phyloP scores from a whole-genome alignment of 2,888 invertebrate species.

The Pseudolycoriella hygida region DNA sequence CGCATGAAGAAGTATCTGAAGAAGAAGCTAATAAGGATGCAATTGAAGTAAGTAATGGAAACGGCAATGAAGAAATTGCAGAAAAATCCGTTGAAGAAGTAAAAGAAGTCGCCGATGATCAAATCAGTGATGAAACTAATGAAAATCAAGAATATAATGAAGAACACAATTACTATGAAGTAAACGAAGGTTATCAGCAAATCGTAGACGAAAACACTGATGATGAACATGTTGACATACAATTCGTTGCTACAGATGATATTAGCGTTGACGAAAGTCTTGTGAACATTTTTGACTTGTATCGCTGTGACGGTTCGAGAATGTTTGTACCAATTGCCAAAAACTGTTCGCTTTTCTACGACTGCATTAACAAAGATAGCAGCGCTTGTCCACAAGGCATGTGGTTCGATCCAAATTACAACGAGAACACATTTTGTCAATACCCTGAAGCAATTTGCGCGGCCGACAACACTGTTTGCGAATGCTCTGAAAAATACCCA shows the following conservation, averaged over 20 bases:
- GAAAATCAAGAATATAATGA: background rate
- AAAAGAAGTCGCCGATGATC: background rate
- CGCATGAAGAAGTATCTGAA: too few relatives aligned
- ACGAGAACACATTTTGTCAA: background rate
- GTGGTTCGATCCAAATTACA: slow-evolving; percentile 3
- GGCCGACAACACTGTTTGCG: background rate
- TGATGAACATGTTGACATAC: too few relatives aligned
- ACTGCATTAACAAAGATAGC: background rate
- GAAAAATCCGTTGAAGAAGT: background rate
- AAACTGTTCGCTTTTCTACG: background rate
- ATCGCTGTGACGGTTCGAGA: too few relatives aligned
- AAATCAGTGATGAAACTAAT: background rate
- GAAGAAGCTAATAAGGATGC: too few relatives aligned
- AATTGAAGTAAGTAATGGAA: too few relatives aligned
- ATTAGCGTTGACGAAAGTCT: too few relatives aligned
- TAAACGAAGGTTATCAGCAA: too few relatives aligned
- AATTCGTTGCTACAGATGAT: too few relatives aligned
- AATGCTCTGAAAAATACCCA: background rate
- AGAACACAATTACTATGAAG: too few relatives aligned
- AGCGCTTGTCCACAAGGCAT: background rate
- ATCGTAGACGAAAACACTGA: too few relatives aligned
- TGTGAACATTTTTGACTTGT: too few relatives aligned
- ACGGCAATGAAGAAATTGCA: background rate
- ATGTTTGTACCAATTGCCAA: too few relatives aligned
- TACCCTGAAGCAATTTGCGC: background rate